These are phyloP conservation scores for Cololabis saira DNA, from an alignment of 2,113 vertebrate species.

Conservation along the genomic window DNA sequence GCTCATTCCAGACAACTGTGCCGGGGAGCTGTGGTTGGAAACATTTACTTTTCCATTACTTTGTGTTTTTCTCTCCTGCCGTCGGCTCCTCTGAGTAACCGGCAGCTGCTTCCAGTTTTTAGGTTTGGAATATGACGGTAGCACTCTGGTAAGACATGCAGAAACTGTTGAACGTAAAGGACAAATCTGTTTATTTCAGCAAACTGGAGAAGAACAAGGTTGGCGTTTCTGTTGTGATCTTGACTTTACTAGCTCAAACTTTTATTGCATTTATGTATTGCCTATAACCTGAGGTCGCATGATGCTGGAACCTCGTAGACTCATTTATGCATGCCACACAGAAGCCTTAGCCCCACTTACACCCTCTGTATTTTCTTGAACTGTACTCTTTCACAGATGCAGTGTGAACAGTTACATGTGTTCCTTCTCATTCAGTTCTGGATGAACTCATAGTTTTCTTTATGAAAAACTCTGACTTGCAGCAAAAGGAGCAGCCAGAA, in stretches of 20 bases:
- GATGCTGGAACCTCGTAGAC: background rate
- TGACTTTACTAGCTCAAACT: conserved; percentile 14
- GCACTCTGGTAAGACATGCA: conserved; percentile 9
- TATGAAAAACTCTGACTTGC: conserved; percentile 31
- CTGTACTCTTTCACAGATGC: conserved; percentile 1
- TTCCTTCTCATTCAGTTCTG: conserved; percentile 43
- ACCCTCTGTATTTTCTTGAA: background rate
- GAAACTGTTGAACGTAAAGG: conserved; percentile 13
- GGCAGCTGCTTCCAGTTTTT: conserved; percentile 46
- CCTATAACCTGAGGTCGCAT: conserved; percentile 16
- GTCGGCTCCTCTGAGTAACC: conserved; percentile 21
- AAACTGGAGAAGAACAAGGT: conserved; percentile 58
- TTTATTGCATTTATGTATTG: conserved; percentile 4
- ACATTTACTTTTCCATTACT: conserved; percentile 44
- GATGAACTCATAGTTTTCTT: too few relatives aligned
- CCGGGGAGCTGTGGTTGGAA: conserved; percentile 27
- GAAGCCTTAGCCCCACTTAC: background rate
- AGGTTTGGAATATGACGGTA: conserved; percentile 21
- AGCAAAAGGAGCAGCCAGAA: conserved; percentile 68
- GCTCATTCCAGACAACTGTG: conserved; percentile 39
- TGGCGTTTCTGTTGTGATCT: conserved; percentile 29
- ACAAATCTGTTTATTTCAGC: conserved; percentile 41
- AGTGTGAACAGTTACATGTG: conserved; percentile 35
- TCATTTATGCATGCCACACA: conserved; percentile 26
- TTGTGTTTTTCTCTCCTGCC: conserved; percentile 44